Percentiles rank a stretch among this genome's conserved stretches.
These are phyloP conservation scores for Urocynchramus pylzowi DNA, from an alignment of 2,113 vertebrate species.

Conservation along the genomic window DNA sequence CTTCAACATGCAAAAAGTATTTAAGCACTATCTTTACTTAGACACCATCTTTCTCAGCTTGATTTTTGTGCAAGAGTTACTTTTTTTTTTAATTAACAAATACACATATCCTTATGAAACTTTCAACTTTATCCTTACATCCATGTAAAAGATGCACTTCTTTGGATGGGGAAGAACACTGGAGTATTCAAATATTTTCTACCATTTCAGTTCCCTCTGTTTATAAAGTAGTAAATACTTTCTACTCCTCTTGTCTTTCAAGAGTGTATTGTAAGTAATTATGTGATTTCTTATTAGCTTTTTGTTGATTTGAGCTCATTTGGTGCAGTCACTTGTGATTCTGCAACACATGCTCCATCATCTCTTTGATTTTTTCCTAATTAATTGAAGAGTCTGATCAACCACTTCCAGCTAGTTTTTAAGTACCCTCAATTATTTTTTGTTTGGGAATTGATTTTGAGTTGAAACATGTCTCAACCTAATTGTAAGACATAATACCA, in stretches of 20 bases:
- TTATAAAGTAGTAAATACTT: not conserved
- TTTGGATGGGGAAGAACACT: not conserved
- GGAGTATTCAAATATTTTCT: not conserved
- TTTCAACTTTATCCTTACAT: not conserved
- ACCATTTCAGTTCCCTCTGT: not conserved
- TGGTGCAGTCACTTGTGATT: conserved; percentile 22
- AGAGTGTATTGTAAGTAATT: not conserved
- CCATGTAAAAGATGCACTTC: not conserved
- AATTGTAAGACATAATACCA: not conserved
- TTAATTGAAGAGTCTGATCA: conserved; percentile 57
- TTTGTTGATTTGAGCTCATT: conserved; percentile 43
- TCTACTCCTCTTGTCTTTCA: not conserved
- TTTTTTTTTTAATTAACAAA: not conserved
- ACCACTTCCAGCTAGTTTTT: conserved; percentile 24
- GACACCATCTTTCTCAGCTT: not conserved
- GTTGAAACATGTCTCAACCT: not conserved
- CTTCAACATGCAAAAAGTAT: not conserved
- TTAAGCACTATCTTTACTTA: not conserved
- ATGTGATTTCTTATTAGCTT: conserved; percentile 23
- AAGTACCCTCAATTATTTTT: conserved; percentile 50
- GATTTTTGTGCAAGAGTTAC: not conserved
- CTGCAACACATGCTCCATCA: not conserved
- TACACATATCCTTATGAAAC: not conserved
- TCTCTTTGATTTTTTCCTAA: conserved; percentile 39
- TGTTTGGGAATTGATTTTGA: conserved; percentile 21